phyloP scores from a whole-genome alignment of 2,888 invertebrate genomes.

The Cephus nigrinus region DNA sequence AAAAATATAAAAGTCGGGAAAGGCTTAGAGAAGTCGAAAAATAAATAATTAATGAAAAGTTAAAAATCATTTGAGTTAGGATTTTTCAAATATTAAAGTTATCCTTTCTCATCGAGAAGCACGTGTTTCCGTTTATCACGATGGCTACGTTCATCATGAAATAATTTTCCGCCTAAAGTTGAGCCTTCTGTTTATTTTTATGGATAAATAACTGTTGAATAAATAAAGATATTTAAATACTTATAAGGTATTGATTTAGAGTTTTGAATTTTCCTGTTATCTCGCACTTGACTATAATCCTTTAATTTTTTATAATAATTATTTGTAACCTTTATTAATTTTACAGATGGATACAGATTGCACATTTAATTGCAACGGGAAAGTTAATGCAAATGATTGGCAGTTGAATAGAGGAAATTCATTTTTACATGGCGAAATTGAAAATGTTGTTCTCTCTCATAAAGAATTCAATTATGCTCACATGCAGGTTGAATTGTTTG shows the following conservation, averaged over 20 bases:
- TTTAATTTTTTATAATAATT: background rate
- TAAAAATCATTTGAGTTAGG: background rate
- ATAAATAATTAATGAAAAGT: background rate
- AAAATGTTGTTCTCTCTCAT: slow-evolving; percentile 38
- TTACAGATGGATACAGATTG: slow-evolving; percentile 39
- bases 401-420: slow-evolving; percentile 42
- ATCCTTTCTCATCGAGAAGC: background rate
- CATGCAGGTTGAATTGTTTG: slow-evolving; percentile 43
- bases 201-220: background rate
- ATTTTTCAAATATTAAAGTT: background rate
- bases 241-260: background rate
- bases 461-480: slow-evolving; percentile 23
- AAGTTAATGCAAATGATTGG: slow-evolving; percentile 56
- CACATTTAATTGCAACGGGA: slow-evolving; percentile 54
- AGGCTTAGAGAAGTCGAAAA: background rate
- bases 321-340: slow-evolving; percentile 6
- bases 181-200: background rate
- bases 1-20: background rate
- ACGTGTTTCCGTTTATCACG: background rate
- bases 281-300: background rate
- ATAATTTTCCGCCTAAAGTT: background rate
- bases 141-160: background rate
- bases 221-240: background rate
- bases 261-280: background rate
- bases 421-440: slow-evolving; percentile 42